Evolutionary conservation across 2,888 invertebrate species (phyloP).

Genomic region (Hydriomena furcata): DNA sequence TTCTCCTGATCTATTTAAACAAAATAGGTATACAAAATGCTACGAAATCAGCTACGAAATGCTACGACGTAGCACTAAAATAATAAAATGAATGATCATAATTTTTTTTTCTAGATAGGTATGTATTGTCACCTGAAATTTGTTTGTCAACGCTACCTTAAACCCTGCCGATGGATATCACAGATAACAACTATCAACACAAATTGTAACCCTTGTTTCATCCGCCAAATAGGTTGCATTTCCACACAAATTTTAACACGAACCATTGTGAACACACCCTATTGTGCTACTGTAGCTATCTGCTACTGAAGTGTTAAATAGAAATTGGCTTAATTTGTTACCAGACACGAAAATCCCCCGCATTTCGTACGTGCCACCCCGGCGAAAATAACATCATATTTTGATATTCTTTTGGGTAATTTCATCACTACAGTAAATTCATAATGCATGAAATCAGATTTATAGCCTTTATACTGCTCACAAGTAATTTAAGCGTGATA

Average conservation of each 20-base stretch:
- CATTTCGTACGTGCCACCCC: constrained; percentile 21
- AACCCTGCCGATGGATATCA: constrained; percentile 61
- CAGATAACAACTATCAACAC: constrained; percentile 75
- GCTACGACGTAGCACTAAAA: constrained; percentile 22
- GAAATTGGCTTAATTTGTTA: constrained; percentile 34
- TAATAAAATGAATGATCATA: not conserved
- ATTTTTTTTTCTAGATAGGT: not conserved
- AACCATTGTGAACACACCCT: constrained; percentile 57
- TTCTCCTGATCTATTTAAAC: too few relatives aligned
- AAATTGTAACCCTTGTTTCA: constrained; percentile 77
- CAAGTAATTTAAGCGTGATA: constrained; percentile 33
- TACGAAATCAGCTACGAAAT: constrained; percentile 20
- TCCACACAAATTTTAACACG: constrained; percentile 72
- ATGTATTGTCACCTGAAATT: constrained; percentile 38
- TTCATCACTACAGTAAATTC: constrained; percentile 26
- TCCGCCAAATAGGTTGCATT: constrained; percentile 78
- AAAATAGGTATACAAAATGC: constrained; percentile 10
- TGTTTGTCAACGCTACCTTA: constrained; percentile 57
- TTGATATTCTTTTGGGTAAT: constrained; percentile 23
- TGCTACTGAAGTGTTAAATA: constrained; percentile 37
- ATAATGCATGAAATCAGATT: constrained; percentile 31
- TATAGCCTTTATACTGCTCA: constrained; percentile 30
- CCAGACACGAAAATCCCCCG: constrained; percentile 24
- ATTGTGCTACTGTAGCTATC: constrained; percentile 45
- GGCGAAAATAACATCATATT: constrained; percentile 22